Evolutionary conservation across 2,888 invertebrate genomes (phyloP), one percentile per base, ranked within the genome.

Genomic region (Drosophila sordidapex): DNA sequence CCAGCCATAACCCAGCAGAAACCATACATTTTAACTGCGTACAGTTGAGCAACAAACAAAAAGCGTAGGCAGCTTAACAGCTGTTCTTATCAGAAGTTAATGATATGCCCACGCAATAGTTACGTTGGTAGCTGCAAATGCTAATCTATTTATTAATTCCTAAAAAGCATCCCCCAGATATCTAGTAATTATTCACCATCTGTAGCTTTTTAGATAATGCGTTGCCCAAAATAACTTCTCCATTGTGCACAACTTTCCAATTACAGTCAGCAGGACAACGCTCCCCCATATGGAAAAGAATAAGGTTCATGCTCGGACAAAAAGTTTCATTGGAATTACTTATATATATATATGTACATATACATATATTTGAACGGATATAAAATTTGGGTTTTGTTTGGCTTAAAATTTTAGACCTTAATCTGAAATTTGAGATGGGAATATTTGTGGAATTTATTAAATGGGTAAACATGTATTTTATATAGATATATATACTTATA

Each of bases 171-270:
- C 36, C 35, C 38, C 53, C 18, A 18, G 40, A 29, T 59, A 40
- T 5, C 21, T 58, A 40, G 33, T 65, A 59, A 76, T 69, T 79
- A 69, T 79, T 68, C 61, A 65, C 64, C 62, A 62, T 69, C 51
- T n/a, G 60, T 38, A 10, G 25, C 33, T 3, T 35, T 35, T 40
- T 27, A 25, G 48, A 49, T 38, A 40, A 25, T 35, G 10, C 15
- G 25, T 27, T 8, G 29, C 5, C 8, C 36, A 13, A 10, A 59
- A 38, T 38, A 27, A 40, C 25, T 49, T 18, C 18, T 13, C 46
- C 35, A 27, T 40, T 65, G 15, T 46, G 61, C 10, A 6, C 58
- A 38, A 58, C 43, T 62, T 56, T 43, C 40, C 25, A 31, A 56
- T 40, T 29, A 27, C n/a, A 62, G 27, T 25, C 13, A 18, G 38